phyloP scores from a whole-genome alignment of 2,888 invertebrate species.

The Aromia moschata region DNA sequence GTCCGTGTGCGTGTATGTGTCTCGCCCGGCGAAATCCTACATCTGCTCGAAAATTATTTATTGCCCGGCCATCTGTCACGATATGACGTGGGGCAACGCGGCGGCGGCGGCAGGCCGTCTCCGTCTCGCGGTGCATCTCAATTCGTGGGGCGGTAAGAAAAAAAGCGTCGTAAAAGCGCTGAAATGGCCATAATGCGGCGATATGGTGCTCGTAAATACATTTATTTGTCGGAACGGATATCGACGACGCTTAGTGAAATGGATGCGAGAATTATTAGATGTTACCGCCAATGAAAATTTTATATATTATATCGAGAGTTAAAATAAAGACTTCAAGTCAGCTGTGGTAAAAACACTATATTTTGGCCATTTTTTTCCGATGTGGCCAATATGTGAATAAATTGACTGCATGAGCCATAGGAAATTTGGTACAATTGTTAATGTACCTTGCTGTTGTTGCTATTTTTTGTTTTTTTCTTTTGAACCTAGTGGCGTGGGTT shows the following conservation, averaged over 20 bases:
- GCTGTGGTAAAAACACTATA: no score
- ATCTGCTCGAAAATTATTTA: slow-evolving; percentile 24
- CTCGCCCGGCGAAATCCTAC: slow-evolving; percentile 6
- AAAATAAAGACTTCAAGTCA: no score
- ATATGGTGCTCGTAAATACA: slow-evolving; percentile 9
- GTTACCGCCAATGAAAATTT: no score
- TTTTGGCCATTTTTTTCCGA: no score
- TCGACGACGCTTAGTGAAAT: neutral
- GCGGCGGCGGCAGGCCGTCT: neutral
- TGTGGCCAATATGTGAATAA: no score
- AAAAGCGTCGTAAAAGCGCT: slow-evolving; percentile 14
- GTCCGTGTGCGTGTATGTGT: neutral
- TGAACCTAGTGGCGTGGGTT: no score
- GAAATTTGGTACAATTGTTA: no score
- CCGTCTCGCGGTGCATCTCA: slow-evolving; percentile 6
- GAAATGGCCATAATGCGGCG: slow-evolving; percentile 3
- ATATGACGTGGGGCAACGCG: slow-evolving; percentile 1
- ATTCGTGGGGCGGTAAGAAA: slow-evolving; percentile 6
- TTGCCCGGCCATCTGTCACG: slow-evolving; percentile 17
- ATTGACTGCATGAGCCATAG: no score
- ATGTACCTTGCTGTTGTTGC: no score
- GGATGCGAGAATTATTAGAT: neutral
- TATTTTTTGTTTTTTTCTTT: no score
- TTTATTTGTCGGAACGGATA: slow-evolving; percentile 1
- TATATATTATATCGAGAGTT: no score